Evolutionary conservation across 2,113 vertebrate genomes (phyloP).

Genomic region (Thunnus thynnus): DNA sequence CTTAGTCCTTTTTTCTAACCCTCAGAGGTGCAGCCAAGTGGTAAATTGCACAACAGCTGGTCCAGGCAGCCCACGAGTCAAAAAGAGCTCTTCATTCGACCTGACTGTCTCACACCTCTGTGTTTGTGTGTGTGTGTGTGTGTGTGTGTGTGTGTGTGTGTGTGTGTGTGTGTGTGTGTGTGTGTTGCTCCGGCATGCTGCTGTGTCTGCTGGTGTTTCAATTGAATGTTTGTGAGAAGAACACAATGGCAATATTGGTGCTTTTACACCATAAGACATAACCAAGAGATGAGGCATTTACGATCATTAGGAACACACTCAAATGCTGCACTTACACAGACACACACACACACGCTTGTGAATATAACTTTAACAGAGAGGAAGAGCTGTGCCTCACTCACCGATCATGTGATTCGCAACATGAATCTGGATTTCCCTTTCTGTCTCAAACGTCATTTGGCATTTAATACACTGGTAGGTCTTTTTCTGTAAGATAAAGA

Average conservation of each 20-base stretch:
- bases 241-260: slow-evolving; percentile 18
- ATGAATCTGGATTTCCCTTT: slow-evolving; percentile 98
- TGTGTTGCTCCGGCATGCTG: background rate
- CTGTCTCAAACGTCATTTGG: slow-evolving; percentile 99
- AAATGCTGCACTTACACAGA: slow-evolving; percentile 7
- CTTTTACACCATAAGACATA: slow-evolving; percentile 16
- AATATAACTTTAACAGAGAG: slow-evolving; percentile 4
- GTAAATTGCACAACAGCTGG: slow-evolving; percentile 69
- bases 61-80: slow-evolving; percentile 56
- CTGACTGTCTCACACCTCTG: slow-evolving; percentile 69
- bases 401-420: slow-evolving; percentile 99
- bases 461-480: slow-evolving; percentile 99
- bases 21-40: slow-evolving; percentile 50
- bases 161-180: background rate
- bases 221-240: slow-evolving; percentile 11
- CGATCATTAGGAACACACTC: slow-evolving; percentile 2
- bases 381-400: slow-evolving; percentile 82
- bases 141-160: slow-evolving; percentile 1
- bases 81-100: slow-evolving; percentile 75
- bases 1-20: background rate
- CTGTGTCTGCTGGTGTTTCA: background rate
- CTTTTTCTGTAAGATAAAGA: slow-evolving; percentile 90
- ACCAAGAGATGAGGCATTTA: slow-evolving; percentile 11
- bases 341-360: slow-evolving; percentile 26
- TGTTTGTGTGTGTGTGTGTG: background rate